These are phyloP conservation scores for Catamblyrhynchus diadema DNA, from an alignment of 2,797 vertebrate genomes.

Conservation along the genomic window DNA sequence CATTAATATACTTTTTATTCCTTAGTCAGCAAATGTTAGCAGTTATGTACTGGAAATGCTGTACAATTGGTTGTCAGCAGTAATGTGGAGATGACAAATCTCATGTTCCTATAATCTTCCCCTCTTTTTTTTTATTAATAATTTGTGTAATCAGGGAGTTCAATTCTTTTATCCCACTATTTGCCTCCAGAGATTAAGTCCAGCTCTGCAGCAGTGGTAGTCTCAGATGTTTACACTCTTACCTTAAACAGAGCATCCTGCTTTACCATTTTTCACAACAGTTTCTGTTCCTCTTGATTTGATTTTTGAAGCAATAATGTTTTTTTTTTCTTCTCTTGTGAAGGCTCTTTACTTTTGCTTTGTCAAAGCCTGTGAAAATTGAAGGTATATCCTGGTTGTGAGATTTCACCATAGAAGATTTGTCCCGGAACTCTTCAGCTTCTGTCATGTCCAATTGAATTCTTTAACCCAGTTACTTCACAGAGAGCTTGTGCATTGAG, in stretches of 20 bases:
- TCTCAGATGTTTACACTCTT: not conserved
- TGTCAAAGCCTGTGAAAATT: not conserved
- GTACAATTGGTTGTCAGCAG: not conserved
- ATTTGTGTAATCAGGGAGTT: not conserved
- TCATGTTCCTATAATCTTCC: not conserved
- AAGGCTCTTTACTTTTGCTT: not conserved
- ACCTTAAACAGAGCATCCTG: not conserved
- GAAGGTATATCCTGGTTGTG: not conserved
- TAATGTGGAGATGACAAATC: not conserved
- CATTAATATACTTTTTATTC: not conserved
- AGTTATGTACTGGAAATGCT: not conserved
- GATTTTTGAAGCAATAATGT: not conserved
- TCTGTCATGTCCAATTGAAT: not conserved
- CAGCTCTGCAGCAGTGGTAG: not conserved
- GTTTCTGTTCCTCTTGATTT: not conserved
- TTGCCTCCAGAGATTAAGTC: not conserved
- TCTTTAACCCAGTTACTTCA: not conserved
- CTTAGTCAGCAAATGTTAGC: not conserved
- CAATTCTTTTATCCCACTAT: not conserved
- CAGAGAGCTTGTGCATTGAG: not conserved
- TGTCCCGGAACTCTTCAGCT: not conserved
- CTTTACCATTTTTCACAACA: not conserved
- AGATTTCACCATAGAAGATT: not conserved
- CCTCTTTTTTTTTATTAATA: not conserved
- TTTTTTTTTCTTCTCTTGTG: not conserved